Evolutionary conservation across 2,888 invertebrate species (phyloP), one percentile per base, ranked within the genome.

Genomic region (Melanophora roralis): DNA sequence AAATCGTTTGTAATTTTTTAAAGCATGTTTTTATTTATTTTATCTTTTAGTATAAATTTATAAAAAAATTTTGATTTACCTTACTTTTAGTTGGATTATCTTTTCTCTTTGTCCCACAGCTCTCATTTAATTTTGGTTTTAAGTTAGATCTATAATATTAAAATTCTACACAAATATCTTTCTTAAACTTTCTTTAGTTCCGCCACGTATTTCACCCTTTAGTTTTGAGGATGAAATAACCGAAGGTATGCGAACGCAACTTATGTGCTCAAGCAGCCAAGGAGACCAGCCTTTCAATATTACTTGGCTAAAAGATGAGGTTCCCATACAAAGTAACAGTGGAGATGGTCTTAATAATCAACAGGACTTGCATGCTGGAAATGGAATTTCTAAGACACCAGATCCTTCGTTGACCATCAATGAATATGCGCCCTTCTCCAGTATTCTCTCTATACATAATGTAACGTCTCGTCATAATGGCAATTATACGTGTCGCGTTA

Each of bases 201-300:
- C 93, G 86, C 95, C 95, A 88, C 94, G 93, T 89, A 95, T 96
- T 90, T 94, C 93, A 89, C 95, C 95, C 86, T 95, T 95, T 91
- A 93, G 93, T 90, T 95, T 95, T 90, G 95, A 95, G 89, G 92
- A 93, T 85, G 94, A 94, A 86, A 93, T 95, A 86, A 93, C 93
- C 88, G 94, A 94, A 88, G 95, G 95, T 84, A 94, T 95, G 91
- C 93, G 95, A 82, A 94, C 94, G 84, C 95, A 95, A 90, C 89
- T 92, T 80, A 92, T 92, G 91, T 92, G 92, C 87, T 90, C 92
- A 71, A 91, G 91, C 83, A 92, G 92, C 86, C 91, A 92, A 88
- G 91, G 91, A 74, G 92, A 92, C 86, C 91, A 91, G 85, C 92
- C 91, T 36, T 91, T 91, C 85, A 91, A 91, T 88, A 91, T 92